These are phyloP conservation scores for Onthophagus taurus DNA, from an alignment of 1,140 invertebrate species.

Conservation along the genomic window DNA sequence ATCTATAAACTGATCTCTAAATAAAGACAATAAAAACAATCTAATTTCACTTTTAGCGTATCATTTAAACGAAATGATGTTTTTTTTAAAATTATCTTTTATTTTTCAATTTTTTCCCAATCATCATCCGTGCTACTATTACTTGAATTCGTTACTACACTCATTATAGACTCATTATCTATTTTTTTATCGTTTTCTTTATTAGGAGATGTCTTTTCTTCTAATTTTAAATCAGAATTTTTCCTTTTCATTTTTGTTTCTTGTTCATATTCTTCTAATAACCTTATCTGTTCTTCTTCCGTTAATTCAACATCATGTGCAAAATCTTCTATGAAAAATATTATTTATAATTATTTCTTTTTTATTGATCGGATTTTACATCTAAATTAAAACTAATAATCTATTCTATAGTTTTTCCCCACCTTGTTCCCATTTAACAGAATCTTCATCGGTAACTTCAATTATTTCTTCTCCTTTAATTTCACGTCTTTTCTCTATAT, in stretches of 20 bases:
- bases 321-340: conserved; percentile 45
- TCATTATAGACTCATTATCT: conserved; percentile 23
- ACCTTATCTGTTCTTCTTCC: conserved; percentile 48
- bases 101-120: conserved; percentile 35
- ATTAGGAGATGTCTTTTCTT: conserved; percentile 19
- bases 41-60: no score
- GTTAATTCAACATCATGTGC: conserved; percentile 47
- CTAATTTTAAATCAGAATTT: conserved; percentile 14
- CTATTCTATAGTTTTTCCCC: no score
- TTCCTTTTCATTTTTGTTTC: conserved; percentile 28
- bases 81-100: no score
- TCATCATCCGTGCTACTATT: conserved; percentile 34
- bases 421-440: conserved; percentile 39
- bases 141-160: conserved; percentile 28
- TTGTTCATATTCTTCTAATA: conserved; percentile 48
- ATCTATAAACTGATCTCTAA: not conserved
- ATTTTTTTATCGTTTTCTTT: conserved; percentile 11
- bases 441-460: conserved; percentile 24
- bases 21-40: no score
- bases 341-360: not conserved
- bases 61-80: no score
- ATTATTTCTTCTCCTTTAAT: conserved; percentile 28
- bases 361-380: no score
- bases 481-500: conserved; percentile 32
- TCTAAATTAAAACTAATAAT: no score